A percentile compares a stretch with the other conserved stretches of the same genome.
These are phyloP conservation scores for Rachycentron canadum DNA, from an alignment of 2,797 vertebrate species.

Conservation along the genomic window DNA sequence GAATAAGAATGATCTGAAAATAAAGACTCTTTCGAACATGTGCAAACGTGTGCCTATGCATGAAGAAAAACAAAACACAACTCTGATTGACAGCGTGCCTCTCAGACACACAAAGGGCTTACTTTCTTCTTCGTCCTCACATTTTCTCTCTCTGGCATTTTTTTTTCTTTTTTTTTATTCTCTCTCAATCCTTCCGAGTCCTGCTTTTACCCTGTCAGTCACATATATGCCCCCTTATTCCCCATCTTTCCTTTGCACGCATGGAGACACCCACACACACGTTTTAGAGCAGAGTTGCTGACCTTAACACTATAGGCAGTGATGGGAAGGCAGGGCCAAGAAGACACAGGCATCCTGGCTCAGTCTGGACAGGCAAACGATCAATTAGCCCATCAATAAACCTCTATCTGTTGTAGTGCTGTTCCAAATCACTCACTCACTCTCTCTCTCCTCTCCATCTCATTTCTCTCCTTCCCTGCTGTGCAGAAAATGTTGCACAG, in stretches of 20 bases:
- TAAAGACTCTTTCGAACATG: conserved; percentile 2
- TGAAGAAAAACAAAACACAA: conserved; percentile 15
- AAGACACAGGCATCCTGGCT: conserved; percentile 67
- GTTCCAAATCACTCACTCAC: conserved; percentile 60
- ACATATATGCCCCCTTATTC: neutral
- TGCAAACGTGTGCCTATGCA: conserved; percentile 4
- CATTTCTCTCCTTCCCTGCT: conserved; percentile 19
- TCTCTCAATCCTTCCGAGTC: neutral
- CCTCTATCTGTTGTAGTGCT: conserved; percentile 77
- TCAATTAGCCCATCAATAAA: conserved; percentile 79
- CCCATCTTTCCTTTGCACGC: neutral
- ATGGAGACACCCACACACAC: conserved; percentile 31
- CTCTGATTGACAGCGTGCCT: conserved; percentile 6
- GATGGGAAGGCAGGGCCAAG: conserved; percentile 69
- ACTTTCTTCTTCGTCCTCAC: neutral
- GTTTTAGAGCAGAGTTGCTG: conserved; percentile 67
- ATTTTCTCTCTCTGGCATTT: neutral
- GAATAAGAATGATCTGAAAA: neutral
- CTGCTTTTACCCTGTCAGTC: conserved; percentile 16
- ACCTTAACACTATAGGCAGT: conserved; percentile 65
- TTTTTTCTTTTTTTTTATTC: neutral
- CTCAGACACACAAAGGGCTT: neutral
- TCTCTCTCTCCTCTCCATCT: neutral
- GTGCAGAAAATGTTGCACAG: conserved; percentile 45
- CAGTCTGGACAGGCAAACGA: conserved; percentile 67